A percentile compares a stretch with the other conserved stretches of the same genome.
Conservation (phyloP, 2,113 vertebrate genomes). For the Azemiops feae region DNA sequence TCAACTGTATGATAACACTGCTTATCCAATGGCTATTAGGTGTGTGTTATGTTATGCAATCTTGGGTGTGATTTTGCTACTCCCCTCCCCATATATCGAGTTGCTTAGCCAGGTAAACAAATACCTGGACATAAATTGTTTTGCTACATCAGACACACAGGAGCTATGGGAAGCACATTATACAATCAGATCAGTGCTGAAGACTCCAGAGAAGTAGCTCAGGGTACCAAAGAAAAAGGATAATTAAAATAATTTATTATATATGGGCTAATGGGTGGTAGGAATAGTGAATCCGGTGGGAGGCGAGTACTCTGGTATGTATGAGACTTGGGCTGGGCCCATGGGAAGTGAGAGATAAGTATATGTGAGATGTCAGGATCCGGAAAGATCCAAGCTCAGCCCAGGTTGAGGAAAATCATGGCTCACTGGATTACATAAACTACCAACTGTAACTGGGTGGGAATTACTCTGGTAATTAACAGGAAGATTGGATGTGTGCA, state of each 20-base stretch:
- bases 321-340: neutral
- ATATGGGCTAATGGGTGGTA: neutral
- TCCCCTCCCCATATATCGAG: neutral
- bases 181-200: neutral
- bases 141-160: neutral
- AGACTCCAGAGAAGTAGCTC: neutral
- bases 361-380: neutral
- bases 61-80: neutral
- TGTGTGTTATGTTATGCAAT: neutral
- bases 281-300: neutral
- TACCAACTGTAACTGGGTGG: neutral
- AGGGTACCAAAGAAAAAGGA: neutral
- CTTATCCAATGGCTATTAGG: neutral
- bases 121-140: neutral
- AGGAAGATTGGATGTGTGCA: neutral
- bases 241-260: neutral
- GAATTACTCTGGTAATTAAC: neutral
- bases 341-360: neutral
- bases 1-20: neutral
- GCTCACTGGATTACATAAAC: neutral
- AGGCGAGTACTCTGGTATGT: neutral
- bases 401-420: neutral
- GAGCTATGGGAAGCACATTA: neutral
- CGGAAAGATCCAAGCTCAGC: neutral
- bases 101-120: neutral